Conservation (phyloP, 2,888 invertebrate genomes). For the Ectropis crepuscularia region DNA sequence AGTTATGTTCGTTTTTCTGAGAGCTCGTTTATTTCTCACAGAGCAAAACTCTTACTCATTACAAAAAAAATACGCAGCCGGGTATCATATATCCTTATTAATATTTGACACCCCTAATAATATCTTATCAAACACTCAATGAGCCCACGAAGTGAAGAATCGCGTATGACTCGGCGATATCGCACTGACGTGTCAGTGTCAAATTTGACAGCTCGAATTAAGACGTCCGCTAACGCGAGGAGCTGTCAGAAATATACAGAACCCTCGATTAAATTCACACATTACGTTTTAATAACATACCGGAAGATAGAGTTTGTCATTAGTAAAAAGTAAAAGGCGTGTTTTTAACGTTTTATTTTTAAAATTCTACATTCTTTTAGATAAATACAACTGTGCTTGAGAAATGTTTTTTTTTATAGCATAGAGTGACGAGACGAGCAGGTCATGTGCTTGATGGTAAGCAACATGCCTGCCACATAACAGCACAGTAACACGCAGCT, state of each 20-base stretch:
- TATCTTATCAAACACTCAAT: conserved; percentile 67
- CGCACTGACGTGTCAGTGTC: conserved; percentile 64
- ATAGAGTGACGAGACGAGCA: too few species aligned
- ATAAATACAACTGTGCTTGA: too few species aligned
- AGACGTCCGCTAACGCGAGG: conserved; percentile 61
- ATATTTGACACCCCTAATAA: conserved; percentile 72
- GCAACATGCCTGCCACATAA: too few species aligned
- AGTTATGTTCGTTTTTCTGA: not conserved
- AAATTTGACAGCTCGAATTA: conserved; percentile 71
- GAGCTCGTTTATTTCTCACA: conserved; percentile 8
- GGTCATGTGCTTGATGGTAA: too few species aligned
- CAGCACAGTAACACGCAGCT: too few species aligned
- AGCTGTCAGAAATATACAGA: conserved; percentile 67
- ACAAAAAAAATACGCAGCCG: conserved; percentile 43
- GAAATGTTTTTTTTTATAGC: too few species aligned
- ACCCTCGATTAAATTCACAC: conserved; percentile 77
- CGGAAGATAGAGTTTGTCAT: conserved; percentile 47
- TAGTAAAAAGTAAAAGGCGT: conserved; percentile 27
- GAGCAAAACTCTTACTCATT: conserved; percentile 31
- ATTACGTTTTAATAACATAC: conserved; percentile 74
- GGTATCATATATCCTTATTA: conserved; percentile 50
- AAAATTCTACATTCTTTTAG: not conserved
- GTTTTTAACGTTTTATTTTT: conserved; percentile 22
- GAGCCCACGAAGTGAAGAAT: conserved; percentile 64
- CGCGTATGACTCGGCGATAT: conserved; percentile 67